Percentiles rank a stretch among this genome's conserved stretches.
Conservation (phyloP, 2,888 invertebrate genomes). For the Drosophila maculinotata region DNA sequence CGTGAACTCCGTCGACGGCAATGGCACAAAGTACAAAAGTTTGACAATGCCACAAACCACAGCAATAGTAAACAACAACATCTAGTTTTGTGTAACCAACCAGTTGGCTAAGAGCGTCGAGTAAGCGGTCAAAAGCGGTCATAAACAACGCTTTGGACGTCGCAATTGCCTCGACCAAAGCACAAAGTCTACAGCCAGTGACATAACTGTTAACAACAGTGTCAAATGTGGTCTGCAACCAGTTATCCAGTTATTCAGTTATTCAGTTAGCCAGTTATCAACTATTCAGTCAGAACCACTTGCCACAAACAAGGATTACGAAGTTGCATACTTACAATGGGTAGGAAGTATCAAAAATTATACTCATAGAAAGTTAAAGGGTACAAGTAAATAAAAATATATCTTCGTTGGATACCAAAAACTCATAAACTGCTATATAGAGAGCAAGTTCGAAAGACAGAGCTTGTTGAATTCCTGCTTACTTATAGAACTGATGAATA, state of each 20-base stretch:
- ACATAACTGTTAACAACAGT: conserved; percentile 65
- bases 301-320: conserved; percentile 1
- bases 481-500: too few relatives aligned
- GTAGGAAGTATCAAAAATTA: too few relatives aligned
- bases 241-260: too few relatives aligned
- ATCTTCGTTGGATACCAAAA: too few relatives aligned
- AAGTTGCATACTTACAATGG: too few relatives aligned
- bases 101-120: conserved; percentile 52
- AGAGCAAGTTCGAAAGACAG: too few relatives aligned
- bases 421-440: too few relatives aligned
- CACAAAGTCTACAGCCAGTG: conserved; percentile 41
- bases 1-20: conserved; percentile 29
- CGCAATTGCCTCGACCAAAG: conserved; percentile 24
- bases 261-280: conserved; percentile 59
- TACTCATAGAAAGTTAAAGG: too few relatives aligned
- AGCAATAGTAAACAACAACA: conserved; percentile 3
- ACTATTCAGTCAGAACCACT: not conserved
- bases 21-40: conserved; percentile 56
- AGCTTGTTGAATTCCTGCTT: too few relatives aligned
- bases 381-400: too few relatives aligned
- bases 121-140: conserved; percentile 67
- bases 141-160: conserved; percentile 45
- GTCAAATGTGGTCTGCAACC: conserved; percentile 41
- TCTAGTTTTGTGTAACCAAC: conserved; percentile 55
- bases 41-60: conserved; percentile 33